Base-by-base conservation (phyloP, 1,140 invertebrate species). In the Polyergus mexicanus region DNA sequence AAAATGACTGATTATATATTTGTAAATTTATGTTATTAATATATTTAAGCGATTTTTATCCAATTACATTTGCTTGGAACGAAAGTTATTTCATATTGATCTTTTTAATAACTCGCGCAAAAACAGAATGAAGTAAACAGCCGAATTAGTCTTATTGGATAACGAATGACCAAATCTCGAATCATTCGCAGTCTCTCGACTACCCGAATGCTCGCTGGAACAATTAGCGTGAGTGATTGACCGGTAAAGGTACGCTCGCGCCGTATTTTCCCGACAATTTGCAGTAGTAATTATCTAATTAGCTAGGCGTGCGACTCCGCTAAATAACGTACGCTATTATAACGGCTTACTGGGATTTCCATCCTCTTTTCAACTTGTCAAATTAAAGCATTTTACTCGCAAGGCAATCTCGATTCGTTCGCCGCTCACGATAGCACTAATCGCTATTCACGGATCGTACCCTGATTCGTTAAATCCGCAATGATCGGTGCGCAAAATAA, bases 341-440 rank as follows among this genome's bases (percentile, higher is more conserved):
- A 65, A 78, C 28, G 60, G 47, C 28, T 78, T 5, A 35, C 28
- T 41, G 60, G 60, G 19, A 13, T 47, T 47, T 76, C 62, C 74
- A 60, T 76, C 16, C 56, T 60, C 54, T 75, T 51, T 51, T 51
- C 47, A 60, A 51, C 19, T 44, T 78, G 28, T 71, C 35, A 71
- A 81, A 81, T 81, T 81, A 58, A 81, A 81, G 22, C 77, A 28
- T 58, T 56, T 81, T 22, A 58, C 71, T 71, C 63, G 25, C 77
- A 81, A 80, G 65, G 65, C 77, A 81, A 71, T 81, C 65, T 41
- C 65, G 35, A 71, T 54, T 69, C 77, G 77, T 41, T 28, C 65
- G 65, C 65, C 77, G 65, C 44, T 69, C 77, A 10, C 75, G 58
- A 65, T 65, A 19, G 54, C 28, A 3, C 19, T 77, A 28, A 76